A percentile compares a stretch with the other conserved stretches of the same genome.
These are phyloP conservation scores for Catharus ustulatus DNA, from an alignment of 2,797 vertebrate genomes.

Conservation along the genomic window DNA sequence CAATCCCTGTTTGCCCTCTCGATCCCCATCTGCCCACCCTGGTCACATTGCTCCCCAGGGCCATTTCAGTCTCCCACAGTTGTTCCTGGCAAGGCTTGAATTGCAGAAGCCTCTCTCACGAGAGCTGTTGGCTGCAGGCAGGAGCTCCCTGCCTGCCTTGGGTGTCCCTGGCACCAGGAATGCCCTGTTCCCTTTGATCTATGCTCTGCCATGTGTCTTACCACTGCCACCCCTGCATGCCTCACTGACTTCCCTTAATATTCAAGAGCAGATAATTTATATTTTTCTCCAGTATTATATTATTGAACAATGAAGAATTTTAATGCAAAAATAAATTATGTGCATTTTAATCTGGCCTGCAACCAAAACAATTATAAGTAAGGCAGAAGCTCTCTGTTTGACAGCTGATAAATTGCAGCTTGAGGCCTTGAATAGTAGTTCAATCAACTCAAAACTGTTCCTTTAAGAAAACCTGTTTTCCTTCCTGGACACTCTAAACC, in stretches of 20 bases:
- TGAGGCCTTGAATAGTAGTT: neutral
- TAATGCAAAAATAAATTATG: neutral
- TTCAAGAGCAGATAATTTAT: neutral
- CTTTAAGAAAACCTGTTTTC: neutral
- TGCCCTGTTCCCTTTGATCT: neutral
- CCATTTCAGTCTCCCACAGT: neutral
- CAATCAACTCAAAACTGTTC: neutral
- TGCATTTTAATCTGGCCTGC: neutral
- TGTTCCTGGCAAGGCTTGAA: neutral
- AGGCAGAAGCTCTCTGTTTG: neutral
- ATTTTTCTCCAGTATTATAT: neutral
- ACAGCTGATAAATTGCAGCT: neutral
- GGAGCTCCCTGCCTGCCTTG: neutral
- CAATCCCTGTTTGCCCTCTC: neutral
- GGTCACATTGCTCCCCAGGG: neutral
- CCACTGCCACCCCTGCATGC: neutral
- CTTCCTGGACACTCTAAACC: neutral
- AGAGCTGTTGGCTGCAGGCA: neutral
- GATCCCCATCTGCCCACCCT: neutral
- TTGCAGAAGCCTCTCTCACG: fast-evolving
- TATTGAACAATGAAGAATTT: neutral
- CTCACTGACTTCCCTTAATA: neutral
- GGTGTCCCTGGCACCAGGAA: neutral
- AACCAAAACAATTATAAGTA: neutral
- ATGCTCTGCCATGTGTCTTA: neutral